A percentile compares a stretch with the other conserved stretches of the same genome.
Evolutionary conservation across 2,113 vertebrate genomes (phyloP).

Genomic region (Ciconia stormi): DNA sequence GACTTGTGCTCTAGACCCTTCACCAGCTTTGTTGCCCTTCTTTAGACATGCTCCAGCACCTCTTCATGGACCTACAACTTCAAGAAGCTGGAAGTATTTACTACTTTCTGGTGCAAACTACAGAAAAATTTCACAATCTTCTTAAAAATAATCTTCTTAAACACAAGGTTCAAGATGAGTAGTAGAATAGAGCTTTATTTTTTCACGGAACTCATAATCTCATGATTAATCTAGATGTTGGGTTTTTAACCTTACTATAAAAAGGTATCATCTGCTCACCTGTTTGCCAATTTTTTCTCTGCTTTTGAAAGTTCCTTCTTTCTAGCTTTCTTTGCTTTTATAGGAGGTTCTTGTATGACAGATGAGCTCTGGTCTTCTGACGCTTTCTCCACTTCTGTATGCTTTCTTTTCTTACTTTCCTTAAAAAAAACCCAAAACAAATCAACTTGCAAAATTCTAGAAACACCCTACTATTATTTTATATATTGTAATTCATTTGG

Average conservation of each 20-base stretch:
- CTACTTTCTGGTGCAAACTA: neutral
- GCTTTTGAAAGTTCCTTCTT: conserved; percentile 64
- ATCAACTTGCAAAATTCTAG: neutral
- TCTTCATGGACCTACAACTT: fast-evolving
- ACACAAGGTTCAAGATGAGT: fast-evolving
- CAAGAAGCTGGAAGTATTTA: neutral
- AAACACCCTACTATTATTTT: fast-evolving
- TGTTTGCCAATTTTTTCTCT: conserved; percentile 72
- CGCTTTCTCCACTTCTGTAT: neutral
- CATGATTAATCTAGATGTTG: fast-evolving
- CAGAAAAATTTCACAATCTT: neutral
- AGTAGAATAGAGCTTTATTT: fast-evolving
- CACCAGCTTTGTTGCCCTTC: too few relatives aligned
- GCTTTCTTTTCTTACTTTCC: conserved; percentile 61
- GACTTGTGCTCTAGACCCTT: too few relatives aligned
- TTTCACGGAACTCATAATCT: neutral
- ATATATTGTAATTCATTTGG: fast-evolving
- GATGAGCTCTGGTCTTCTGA: neutral
- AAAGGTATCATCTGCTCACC: conserved; percentile 60
- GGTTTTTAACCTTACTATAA: neutral
- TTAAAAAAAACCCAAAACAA: neutral
- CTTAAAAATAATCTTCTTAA: neutral
- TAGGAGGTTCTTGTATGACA: neutral
- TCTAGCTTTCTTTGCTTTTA: conserved; percentile 40
- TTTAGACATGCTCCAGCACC: too few relatives aligned